Evolutionary conservation across 2,888 invertebrate genomes (phyloP), one percentile per base, ranked within the genome.

Genomic region (Drosophila incognita): DNA sequence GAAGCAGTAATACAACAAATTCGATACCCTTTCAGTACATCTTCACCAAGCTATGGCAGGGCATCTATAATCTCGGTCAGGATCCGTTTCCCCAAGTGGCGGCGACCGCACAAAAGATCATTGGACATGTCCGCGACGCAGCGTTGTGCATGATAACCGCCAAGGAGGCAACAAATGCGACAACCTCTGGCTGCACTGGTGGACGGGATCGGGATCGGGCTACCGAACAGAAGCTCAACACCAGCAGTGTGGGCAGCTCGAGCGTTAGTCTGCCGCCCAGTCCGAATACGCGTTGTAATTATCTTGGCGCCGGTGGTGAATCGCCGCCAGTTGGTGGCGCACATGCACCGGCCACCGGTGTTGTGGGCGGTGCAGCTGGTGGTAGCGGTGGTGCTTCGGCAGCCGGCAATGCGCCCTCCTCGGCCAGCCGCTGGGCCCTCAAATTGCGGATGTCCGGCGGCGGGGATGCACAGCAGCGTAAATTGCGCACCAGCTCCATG

Each of bases 11-110:
- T 3, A 70, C 83, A 2, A 82, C 83, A 11, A 89, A 90, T 61
- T 78, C 82, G 51, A 92, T 92, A 83, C 92, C 92, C 13, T 92
- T 90, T 63, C 89, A 90, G 40, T 97, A 97, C 18, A 96, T 98
- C 65, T 98, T 98, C 93, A 96, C 96, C 93, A 97, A 97, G 93
- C 94, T 99, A 67, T 99, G 99, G 99, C 94, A 95, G 82, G 96
- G 96, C 27, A 94, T 99, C 80, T 94, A 95, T 73, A 94, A 95
- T 69, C 95, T 99, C 88, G 95, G 97, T 68, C 94, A 95, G 72
- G 99, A 99, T 94, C 99, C 99, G 2, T 96, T 96, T 93, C 97
- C 97, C 4, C 95, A 96, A 63, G 97, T 99, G 5, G 95, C 97
- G 1, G 93, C 94, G 67, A 95, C 98, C 94, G 97, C 98, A 8